Evolutionary conservation across 2,888 invertebrate genomes (phyloP).

Genomic region (Zaprionus lineosus): DNA sequence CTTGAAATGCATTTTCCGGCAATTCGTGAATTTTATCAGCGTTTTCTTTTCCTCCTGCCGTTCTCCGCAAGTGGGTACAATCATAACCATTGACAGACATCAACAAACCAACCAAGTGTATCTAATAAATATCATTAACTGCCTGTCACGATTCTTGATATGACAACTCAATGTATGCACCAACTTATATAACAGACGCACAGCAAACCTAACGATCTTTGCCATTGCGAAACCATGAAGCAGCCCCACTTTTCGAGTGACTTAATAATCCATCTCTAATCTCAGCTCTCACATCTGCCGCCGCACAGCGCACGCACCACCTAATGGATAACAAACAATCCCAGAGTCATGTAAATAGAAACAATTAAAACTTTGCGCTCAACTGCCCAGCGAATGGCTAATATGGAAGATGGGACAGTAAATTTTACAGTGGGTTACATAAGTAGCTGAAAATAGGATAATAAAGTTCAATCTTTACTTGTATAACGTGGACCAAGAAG

Average conservation of each 20-base stretch:
- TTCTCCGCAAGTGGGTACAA: constrained; percentile 63
- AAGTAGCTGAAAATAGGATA: no score
- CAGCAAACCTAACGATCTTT: constrained; percentile 17
- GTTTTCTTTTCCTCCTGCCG: constrained; percentile 61
- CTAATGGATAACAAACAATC: constrained; percentile 67
- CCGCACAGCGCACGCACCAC: constrained; percentile 46
- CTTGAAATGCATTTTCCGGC: constrained; percentile 67
- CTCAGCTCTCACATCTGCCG: constrained; percentile 31
- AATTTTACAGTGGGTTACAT: constrained; percentile 39
- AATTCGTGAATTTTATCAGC: constrained; percentile 63
- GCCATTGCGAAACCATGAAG: no score
- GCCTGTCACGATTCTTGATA: constrained; percentile 18
- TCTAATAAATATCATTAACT: constrained; percentile 35
- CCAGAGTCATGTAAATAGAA: constrained; percentile 61
- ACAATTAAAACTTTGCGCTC: constrained; percentile 71
- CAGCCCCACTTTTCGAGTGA: constrained; percentile 7
- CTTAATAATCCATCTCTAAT: constrained; percentile 64
- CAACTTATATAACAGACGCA: neutral
- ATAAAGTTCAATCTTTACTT: no score
- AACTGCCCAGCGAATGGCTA: constrained; percentile 55
- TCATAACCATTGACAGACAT: constrained; percentile 44
- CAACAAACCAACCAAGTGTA: constrained; percentile 58
- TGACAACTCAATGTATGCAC: neutral
- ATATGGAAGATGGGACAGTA: constrained; percentile 45
- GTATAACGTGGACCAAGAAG: no score